Conservation (phyloP, 2,113 vertebrate species). For the Pongo pygmaeus region DNA sequence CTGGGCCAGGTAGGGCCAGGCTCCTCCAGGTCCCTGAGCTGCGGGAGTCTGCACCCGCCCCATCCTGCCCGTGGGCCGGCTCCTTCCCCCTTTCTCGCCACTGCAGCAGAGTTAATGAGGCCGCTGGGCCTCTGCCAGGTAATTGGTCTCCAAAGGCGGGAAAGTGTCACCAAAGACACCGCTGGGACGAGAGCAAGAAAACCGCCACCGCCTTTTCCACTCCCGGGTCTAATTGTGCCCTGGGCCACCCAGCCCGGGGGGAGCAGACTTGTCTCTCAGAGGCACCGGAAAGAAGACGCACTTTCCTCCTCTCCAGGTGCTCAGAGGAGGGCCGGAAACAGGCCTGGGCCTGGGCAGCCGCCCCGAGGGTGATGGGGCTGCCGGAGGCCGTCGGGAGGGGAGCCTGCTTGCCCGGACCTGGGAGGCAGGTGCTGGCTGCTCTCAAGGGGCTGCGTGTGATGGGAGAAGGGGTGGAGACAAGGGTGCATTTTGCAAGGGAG, state of each 20-base stretch:
- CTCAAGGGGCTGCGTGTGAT: background rate
- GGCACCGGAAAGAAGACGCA: background rate
- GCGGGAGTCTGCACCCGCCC: background rate
- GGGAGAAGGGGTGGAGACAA: background rate
- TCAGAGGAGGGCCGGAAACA: background rate
- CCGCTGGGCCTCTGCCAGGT: background rate
- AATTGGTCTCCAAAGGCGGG: constrained; percentile 69
- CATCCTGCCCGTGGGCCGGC: background rate
- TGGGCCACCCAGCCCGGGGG: background rate
- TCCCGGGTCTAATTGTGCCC: constrained; percentile 19
- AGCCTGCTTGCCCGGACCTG: background rate
- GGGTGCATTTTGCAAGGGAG: background rate
- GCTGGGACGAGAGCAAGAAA: background rate
- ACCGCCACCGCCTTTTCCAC: background rate
- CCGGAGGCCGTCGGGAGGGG: background rate
- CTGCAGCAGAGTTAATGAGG: constrained; percentile 38
- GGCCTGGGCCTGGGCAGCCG: background rate
- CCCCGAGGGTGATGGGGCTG: rapidly evolving
- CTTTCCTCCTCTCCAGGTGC: background rate
- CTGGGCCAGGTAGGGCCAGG: background rate
- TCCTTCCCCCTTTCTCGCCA: too few species aligned
- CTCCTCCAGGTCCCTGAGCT: background rate
- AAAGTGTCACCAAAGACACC: background rate
- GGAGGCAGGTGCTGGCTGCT: background rate
- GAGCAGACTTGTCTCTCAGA: constrained; percentile 47